These are phyloP conservation scores for Danio rerio DNA, from an alignment of 2,113 vertebrate species.

Conservation along the genomic window DNA sequence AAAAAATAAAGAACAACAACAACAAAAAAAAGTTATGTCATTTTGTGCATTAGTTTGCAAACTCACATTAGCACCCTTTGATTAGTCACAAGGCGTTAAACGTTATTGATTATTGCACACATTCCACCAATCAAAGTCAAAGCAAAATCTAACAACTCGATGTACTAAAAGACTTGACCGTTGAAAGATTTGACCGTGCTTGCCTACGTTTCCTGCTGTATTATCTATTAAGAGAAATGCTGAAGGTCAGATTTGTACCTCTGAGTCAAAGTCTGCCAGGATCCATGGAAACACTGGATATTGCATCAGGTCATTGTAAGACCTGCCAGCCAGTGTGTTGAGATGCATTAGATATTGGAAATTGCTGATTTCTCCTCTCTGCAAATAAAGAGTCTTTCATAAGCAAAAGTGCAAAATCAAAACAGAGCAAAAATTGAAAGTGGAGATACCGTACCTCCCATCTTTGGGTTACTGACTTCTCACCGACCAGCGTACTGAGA, in stretches of 20 bases:
- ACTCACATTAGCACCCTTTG: too few species aligned
- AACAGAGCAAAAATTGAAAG: not conserved
- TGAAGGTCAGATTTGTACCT: constrained; percentile 77
- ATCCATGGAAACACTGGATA: constrained; percentile 99
- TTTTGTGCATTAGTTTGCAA: too few species aligned
- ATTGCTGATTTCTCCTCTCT: constrained; percentile 99
- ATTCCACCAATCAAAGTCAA: too few species aligned
- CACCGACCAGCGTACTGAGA: constrained; percentile 95
- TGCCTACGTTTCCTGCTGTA: not conserved
- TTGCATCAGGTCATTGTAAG: constrained; percentile 99
- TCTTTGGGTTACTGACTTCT: constrained; percentile 97
- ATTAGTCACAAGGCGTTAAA: too few species aligned
- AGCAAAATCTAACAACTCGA: too few species aligned
- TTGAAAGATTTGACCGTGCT: not conserved
- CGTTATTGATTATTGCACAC: too few species aligned
- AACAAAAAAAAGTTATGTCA: too few species aligned
- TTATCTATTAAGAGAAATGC: not conserved
- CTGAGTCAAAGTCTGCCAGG: constrained; percentile 92
- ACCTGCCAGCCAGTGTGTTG: constrained; percentile 95
- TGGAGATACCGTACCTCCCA: constrained; percentile 85
- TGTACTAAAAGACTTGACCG: not conserved
- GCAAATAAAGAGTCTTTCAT: constrained; percentile 16
- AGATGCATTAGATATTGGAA: constrained; percentile 99
- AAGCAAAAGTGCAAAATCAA: not conserved
- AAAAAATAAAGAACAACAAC: too few species aligned